Evolutionary conservation across 2,888 invertebrate species (phyloP), one percentile per base, ranked within the genome.

Genomic region (Pegoplata infirma): DNA sequence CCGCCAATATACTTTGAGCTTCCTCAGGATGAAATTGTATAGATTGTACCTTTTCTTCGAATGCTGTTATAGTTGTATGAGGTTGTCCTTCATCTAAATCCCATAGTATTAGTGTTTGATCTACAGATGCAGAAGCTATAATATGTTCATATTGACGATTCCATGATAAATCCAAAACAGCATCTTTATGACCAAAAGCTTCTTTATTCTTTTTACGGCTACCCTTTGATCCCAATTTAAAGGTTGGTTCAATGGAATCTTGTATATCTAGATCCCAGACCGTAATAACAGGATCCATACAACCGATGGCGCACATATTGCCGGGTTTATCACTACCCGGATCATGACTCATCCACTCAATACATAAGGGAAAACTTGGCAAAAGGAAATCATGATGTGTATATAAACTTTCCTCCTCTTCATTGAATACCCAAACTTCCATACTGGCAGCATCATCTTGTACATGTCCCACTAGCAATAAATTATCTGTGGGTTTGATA

Each of bases 221-320:
- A 2, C 92, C 92, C 83, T 93, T 94, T 80, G 91, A 91, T 5
- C 96, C 95, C 23, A 99, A 91, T 82, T 93, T 94, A 86, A 94
- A 95, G 0, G 94, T 94, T 0, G 99, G 97, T 86, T 97, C 97
- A 46, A 98, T 90, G 73, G 94, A 94, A 87, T 98, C 97, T 81
- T 98, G 94, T 74, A 99, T 92, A 90, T 99, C 98, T 49, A 99
- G 90, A 90, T 99, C 98, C 98, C 98, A 99, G n/a, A 99, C 93
- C 84, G 97, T 95, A 71, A 99, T 98, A 47, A 95, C 92, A 0
- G 97, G 95, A 80, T 94, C 94, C 97, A 99, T 98, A 36, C 94
- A 94, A 10, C 98, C 98, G 72, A 98, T 92, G 0, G 98, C 98
- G 83, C 97, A 94, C 83, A 97, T 93, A 89, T 97, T 98, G 16